Conservation (phyloP, 2,797 vertebrate species). For the Clarias fuscus region DNA sequence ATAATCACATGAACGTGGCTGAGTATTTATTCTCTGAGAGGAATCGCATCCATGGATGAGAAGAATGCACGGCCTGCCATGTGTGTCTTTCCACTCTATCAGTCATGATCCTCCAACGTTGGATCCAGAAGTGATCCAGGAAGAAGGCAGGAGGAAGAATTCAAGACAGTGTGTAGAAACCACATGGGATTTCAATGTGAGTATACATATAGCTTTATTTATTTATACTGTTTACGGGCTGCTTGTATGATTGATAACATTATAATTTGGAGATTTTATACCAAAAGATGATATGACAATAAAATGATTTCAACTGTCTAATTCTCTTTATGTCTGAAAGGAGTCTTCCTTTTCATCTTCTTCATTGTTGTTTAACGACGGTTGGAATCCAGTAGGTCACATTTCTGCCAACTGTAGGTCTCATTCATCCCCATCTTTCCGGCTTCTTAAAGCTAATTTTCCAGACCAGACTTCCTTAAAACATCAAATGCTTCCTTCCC, state of each 20-base stretch:
- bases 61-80: conserved; percentile 8
- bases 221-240: background rate
- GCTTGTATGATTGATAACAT: background rate
- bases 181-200: too few relatives aligned
- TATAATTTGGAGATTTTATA: background rate
- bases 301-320: background rate
- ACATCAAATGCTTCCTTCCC: too few relatives aligned
- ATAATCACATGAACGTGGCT: background rate
- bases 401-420: too few relatives aligned
- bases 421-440: too few relatives aligned
- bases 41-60: conserved; percentile 24
- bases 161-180: background rate
- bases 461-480: too few relatives aligned
- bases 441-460: too few relatives aligned
- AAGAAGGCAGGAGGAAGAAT: background rate
- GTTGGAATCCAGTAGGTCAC: too few relatives aligned
- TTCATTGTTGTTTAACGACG: too few relatives aligned
- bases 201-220: background rate
- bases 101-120: conserved; percentile 39
- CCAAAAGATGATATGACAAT: background rate
- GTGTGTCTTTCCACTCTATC: conserved; percentile 39
- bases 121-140: conserved; percentile 18
- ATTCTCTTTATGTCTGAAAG: background rate
- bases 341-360: too few relatives aligned
- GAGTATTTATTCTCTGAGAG: background rate